These are phyloP conservation scores for Thunnus thynnus DNA, from an alignment of 2,113 vertebrate species.

Conservation along the genomic window DNA sequence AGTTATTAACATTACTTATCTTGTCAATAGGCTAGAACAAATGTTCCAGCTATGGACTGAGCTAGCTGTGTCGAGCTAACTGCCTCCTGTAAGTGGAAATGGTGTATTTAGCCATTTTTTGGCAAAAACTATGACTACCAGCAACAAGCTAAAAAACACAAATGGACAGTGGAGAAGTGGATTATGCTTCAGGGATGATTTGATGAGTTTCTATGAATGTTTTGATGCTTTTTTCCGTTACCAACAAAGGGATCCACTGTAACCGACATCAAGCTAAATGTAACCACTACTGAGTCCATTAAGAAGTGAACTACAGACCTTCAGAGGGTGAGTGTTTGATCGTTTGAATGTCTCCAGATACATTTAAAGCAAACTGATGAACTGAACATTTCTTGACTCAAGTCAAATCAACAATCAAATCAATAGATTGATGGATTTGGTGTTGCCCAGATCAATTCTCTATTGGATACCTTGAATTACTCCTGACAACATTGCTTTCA, in stretches of 20 bases:
- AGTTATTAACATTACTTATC: neutral
- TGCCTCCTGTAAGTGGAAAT: neutral
- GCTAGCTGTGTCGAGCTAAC: neutral
- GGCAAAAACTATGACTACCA: neutral
- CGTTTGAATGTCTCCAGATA: neutral
- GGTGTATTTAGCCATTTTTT: neutral
- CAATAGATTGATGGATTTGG: too few species aligned
- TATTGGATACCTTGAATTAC: too few species aligned
- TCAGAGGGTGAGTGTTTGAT: slow-evolving; percentile 5
- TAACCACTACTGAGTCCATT: neutral
- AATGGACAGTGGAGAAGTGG: neutral
- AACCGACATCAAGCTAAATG: neutral
- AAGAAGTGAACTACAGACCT: neutral
- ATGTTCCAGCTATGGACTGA: too few species aligned
- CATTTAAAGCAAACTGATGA: neutral
- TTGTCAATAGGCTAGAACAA: neutral
- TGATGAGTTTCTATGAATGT: neutral
- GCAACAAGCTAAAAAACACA: neutral
- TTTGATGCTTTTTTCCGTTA: neutral
- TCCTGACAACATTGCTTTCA: too few species aligned
- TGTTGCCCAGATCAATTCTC: too few species aligned
- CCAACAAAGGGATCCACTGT: neutral
- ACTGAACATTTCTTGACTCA: neutral
- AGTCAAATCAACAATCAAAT: slow-evolving; percentile 6
- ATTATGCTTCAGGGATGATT: neutral